Conservation (phyloP, 2,113 vertebrate species). For the Aix galericulata region DNA sequence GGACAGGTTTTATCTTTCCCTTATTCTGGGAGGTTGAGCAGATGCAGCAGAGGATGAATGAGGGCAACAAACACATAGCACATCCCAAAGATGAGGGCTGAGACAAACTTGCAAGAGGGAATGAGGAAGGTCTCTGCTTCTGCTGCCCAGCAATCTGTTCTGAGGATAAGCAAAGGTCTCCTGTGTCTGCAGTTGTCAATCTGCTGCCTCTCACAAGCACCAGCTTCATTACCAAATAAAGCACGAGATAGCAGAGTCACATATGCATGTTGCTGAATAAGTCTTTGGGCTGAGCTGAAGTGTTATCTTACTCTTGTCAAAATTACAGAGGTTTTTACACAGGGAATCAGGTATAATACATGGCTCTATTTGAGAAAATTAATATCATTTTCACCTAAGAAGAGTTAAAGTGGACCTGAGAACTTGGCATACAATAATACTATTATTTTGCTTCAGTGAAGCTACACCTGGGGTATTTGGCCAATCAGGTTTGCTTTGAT, state of each 20-base stretch:
- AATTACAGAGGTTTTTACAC: background rate
- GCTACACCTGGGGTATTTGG: background rate
- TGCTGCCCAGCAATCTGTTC: background rate
- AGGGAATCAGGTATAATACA: background rate
- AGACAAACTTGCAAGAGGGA: background rate
- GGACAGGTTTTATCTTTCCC: background rate
- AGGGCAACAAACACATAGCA: accelerated
- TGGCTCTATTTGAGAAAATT: background rate
- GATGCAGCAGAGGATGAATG: background rate
- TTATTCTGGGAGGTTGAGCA: background rate
- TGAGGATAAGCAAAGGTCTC: background rate
- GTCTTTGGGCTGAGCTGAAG: background rate
- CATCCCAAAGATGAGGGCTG: accelerated
- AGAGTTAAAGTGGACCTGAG: background rate
- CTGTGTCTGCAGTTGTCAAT: background rate
- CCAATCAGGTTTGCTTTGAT: background rate
- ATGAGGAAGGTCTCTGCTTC: background rate
- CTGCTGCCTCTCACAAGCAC: background rate
- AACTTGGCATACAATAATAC: background rate
- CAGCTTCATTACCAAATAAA: background rate
- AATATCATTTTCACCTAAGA: background rate
- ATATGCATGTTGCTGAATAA: background rate
- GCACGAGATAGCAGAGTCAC: background rate
- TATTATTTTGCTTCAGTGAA: background rate
- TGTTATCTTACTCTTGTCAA: background rate